phyloP scores from a whole-genome alignment of 2,113 vertebrate genomes.

The Lophius piscatorius region DNA sequence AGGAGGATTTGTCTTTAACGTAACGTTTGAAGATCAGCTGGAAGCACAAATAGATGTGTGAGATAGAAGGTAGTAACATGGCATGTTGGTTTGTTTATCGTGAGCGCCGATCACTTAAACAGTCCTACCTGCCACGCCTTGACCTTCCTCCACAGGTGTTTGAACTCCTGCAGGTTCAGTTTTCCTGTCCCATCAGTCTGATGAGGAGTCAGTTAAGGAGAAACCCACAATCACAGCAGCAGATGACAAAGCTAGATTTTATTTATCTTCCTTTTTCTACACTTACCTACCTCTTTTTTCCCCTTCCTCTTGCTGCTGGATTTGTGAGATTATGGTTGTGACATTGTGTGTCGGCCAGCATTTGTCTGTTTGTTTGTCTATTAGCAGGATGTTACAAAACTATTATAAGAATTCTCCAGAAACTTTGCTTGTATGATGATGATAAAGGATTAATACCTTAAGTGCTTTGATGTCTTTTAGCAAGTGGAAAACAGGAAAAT shows the following conservation, averaged over 20 bases:
- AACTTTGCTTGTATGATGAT: no score
- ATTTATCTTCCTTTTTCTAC: background rate
- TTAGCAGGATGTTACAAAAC: no score
- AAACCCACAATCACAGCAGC: background rate
- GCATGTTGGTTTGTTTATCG: background rate
- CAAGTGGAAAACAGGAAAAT: no score
- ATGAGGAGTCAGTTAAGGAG: constrained; percentile 38
- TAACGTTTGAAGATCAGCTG: constrained; percentile 92
- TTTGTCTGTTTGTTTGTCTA: no score
- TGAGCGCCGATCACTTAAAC: background rate
- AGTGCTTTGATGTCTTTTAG: no score
- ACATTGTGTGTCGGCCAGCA: no score
- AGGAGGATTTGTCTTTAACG: constrained; percentile 83
- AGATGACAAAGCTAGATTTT: background rate
- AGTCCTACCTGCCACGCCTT: constrained; percentile 92
- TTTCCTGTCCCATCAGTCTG: constrained; percentile 96
- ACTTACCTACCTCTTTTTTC: no score
- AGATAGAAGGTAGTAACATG: background rate
- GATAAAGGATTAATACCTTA: no score
- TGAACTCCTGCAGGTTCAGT: constrained; percentile 94
- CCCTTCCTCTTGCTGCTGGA: no score
- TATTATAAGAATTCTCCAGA: no score
- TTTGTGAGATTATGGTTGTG: no score
- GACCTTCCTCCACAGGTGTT: constrained; percentile 96
- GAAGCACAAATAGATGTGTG: constrained; percentile 12